Evolutionary conservation across 2,888 invertebrate genomes (phyloP), one percentile per base, ranked within the genome.

Genomic region (Drosophila prostipennis): DNA sequence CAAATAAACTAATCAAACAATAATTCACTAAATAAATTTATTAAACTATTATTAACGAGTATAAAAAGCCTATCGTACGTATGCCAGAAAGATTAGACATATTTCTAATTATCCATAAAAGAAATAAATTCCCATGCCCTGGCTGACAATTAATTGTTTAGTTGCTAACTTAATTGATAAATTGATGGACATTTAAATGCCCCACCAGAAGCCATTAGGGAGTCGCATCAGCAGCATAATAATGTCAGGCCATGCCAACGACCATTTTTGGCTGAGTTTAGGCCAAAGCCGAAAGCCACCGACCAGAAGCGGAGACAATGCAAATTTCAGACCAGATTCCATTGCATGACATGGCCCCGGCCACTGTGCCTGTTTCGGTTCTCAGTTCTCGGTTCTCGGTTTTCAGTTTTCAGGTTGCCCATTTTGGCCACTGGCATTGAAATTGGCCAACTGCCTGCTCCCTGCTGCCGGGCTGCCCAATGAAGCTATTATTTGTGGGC

Each of bases 401-500:
- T 53, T 11, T 23, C 56, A 10, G 61, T 40, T 56, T 71, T 55
- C 32, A 36, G 73, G 6, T 52, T 72, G 72, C 57, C 57, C 57
- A 58, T 55, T 58, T 54, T 58, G 55, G 57, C 57, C 57, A 58
- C 57, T 67, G 73, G 59, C 74, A 56, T 43, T 54, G 75, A 68
- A 53, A 72, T 53, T 67, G 56, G 43, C 52, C 54, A 48, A 46
- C 60, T 40, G 58, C 46, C 58, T 34, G 23, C 37, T 34, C 52
- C 45, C 45, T 46, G 19, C 65, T 43, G 55, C 48, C 43, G 52
- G 52, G 67, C 45, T 48, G 69, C 65, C 78, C 77, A 87, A 87
- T 89, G 86, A 87, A 89, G 87, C 89, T 80, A 87, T 87, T 87
- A 89, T 84, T 80, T 89, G 80, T 78, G 82, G 69, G 68, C 74